Base-by-base conservation (phyloP, 2,113 vertebrate species). In the Myiagra hebetior region DNA sequence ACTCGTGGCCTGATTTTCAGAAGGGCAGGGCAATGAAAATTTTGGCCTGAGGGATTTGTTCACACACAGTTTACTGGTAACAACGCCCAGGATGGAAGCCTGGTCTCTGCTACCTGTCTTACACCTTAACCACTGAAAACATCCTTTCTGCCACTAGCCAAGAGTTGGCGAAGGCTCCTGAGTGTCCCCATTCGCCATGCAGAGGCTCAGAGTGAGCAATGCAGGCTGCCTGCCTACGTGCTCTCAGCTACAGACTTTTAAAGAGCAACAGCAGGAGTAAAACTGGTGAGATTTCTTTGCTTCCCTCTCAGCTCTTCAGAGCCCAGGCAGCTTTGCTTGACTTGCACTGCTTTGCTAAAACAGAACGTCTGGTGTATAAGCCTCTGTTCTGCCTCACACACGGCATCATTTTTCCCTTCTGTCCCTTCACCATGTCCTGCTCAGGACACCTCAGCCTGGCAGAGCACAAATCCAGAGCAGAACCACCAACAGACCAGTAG, bases 11-110 rank as follows among this genome's bases (percentile, higher is more conserved):
- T 96, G 92, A 92, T 96, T 96, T 96, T 94, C 65, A 96, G 76
- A 92, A 94, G 93, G 96, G 91, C 92, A 96, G 93, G 95, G 96
- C 96, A 75, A 88, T 79, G 86, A 96, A 95, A 96, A 94, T 96
- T 96, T 96, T 95, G 95, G 83, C 96, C 96, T 30, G 64, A 93
- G 91, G 96, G 91, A 72, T 93, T 96, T 85, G 76, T 96, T 96
- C 96, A 87, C 69, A 85, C 53, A 75, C 69, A 69, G 76, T 93
- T 94, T 96, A 93, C 92, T 85, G 94, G 86, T 73, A 84, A 89
- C 88, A 89, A 94, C 39, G 1, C 93, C 86, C 65, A 65, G 85
- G 76, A 80, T 91, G 52, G 82, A 96, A 94, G 30, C 73, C 69
- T 82, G 57, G 50, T 81, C 88, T 96, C 65, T 96, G 65, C 95